These are phyloP conservation scores for Tinamus major DNA, from an alignment of 2,797 vertebrate species.

Conservation along the genomic window DNA sequence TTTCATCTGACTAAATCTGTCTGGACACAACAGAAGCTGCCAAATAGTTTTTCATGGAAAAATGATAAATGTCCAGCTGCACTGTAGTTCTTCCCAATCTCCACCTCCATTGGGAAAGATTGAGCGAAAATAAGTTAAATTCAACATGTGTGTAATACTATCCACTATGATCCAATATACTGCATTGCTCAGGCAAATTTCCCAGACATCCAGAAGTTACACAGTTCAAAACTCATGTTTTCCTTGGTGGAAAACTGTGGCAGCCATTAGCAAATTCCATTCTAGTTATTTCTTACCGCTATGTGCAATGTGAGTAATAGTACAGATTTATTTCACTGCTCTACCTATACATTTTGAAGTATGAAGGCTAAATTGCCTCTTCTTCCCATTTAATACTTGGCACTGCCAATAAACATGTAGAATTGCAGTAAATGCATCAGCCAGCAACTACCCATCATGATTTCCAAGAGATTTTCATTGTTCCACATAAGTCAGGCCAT, in stretches of 20 bases:
- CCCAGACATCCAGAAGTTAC: not conserved
- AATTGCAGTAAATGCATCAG: not conserved
- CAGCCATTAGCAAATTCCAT: not conserved
- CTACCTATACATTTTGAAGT: not conserved
- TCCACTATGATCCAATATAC: not conserved
- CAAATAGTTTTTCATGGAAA: not conserved
- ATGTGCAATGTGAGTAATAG: not conserved
- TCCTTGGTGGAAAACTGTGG: not conserved
- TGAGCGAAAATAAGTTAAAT: not conserved
- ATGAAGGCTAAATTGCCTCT: not conserved
- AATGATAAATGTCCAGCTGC: not conserved
- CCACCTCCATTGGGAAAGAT: not conserved
- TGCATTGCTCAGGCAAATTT: not conserved
- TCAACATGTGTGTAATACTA: not conserved
- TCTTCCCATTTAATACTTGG: not conserved
- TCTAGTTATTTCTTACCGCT: not conserved
- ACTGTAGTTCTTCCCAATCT: not conserved
- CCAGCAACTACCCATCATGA: not conserved
- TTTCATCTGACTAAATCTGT: not conserved
- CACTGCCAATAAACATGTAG: not conserved
- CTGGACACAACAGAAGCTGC: not conserved
- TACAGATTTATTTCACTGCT: not conserved
- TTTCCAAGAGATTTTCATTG: not conserved
- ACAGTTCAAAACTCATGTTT: not conserved
- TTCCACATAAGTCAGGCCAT: not conserved